Evolutionary conservation across 2,113 vertebrate genomes (phyloP).

Genomic region (Motacilla alba): DNA sequence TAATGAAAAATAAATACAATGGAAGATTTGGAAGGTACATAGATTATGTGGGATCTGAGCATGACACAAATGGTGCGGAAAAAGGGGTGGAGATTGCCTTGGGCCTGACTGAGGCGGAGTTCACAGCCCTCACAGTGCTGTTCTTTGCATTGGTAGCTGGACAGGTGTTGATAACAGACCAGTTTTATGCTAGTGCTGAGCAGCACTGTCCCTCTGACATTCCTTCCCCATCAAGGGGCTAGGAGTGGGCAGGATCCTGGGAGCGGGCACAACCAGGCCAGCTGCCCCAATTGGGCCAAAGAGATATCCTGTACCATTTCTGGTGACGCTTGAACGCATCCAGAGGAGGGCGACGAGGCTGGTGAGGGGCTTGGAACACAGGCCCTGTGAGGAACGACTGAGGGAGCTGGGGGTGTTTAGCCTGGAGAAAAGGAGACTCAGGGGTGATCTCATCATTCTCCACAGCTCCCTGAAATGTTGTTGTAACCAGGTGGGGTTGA

Average conservation of each 20-base stretch:
- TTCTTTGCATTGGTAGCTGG: background rate
- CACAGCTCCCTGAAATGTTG: no score
- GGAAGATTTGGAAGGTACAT: background rate
- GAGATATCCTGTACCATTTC: background rate
- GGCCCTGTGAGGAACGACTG: background rate
- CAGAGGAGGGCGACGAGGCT: background rate
- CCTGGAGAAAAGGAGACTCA: background rate
- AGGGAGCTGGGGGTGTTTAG: background rate
- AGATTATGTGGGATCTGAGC: background rate
- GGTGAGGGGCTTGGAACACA: background rate
- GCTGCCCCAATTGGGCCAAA: background rate
- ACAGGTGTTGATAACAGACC: background rate
- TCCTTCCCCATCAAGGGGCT: background rate
- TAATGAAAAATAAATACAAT: background rate
- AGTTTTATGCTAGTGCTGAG: background rate
- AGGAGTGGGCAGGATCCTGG: background rate
- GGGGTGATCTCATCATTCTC: no score
- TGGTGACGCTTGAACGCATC: fast-evolving
- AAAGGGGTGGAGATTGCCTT: background rate
- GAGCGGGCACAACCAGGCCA: background rate
- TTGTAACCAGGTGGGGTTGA: no score
- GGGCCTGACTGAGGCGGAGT: background rate
- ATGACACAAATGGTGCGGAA: background rate
- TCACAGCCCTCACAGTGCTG: background rate
- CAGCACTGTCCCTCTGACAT: background rate